phyloP scores from a whole-genome alignment of 1,140 invertebrate species.

The Drosophila pseudoobscura region DNA sequence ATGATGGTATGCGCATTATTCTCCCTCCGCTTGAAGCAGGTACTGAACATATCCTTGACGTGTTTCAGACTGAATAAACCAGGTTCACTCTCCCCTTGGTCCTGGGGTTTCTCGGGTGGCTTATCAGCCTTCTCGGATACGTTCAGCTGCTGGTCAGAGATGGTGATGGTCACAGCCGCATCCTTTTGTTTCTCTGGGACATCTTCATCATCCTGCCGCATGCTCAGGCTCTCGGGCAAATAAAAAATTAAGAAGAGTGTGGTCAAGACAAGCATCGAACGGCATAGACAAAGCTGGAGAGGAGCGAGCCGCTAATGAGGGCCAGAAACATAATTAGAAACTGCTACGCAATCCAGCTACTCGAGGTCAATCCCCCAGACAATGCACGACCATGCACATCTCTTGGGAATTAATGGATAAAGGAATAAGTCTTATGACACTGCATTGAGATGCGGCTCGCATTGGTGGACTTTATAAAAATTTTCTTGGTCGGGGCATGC shows the following conservation, averaged over 20 bases:
- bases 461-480: no score
- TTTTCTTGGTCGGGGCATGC: no score
- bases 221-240: constrained; percentile 72
- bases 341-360: no score
- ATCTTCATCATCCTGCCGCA: constrained; percentile 21
- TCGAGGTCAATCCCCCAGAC: no score
- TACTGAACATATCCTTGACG: constrained; percentile 85
- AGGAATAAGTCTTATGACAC: no score
- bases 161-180: constrained; percentile 14
- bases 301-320: constrained; percentile 85
- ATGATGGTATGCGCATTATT: constrained; percentile 86
- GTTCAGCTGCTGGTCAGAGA: constrained; percentile 3
- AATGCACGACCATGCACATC: no score
- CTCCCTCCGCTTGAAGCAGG: constrained; percentile 86
- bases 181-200: constrained; percentile 17
- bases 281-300: constrained; percentile 82
- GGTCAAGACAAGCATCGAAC: constrained; percentile 38
- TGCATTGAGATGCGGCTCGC: no score
- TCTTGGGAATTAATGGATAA: no score
- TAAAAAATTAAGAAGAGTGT: constrained; percentile 67
- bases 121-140: constrained; percentile 12
- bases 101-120: constrained; percentile 8
- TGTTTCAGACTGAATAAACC: constrained; percentile 85
- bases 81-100: constrained; percentile 8
- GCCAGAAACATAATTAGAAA: constrained; percentile 74